Evolutionary conservation across 2,888 invertebrate species (phyloP).

Genomic region (Lasioglossum malachurum): DNA sequence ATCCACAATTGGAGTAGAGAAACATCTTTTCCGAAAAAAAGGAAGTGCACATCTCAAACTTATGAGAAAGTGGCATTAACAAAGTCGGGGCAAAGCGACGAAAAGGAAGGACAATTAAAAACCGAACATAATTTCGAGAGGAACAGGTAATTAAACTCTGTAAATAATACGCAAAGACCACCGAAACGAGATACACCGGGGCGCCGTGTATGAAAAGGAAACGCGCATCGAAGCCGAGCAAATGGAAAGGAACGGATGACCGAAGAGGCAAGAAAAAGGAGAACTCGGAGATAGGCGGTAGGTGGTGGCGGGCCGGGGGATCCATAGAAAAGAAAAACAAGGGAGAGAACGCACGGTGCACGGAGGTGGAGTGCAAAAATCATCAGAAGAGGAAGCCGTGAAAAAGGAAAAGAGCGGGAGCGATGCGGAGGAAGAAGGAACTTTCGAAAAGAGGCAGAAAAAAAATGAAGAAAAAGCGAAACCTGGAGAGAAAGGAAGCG

Average conservation of each 20-base stretch:
- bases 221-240: background rate
- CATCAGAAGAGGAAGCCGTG: background rate
- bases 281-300: background rate
- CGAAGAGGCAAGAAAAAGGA: background rate
- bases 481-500: background rate
- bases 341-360: background rate
- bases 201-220: background rate
- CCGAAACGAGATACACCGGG: background rate
- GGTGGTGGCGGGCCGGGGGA: background rate
- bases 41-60: background rate
- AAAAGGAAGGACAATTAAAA: background rate
- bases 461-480: background rate
- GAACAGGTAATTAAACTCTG: background rate
- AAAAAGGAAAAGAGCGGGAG: background rate
- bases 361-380: background rate
- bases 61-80: background rate
- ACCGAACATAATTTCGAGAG: background rate
- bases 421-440: background rate
- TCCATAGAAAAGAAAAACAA: background rate
- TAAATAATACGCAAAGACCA: background rate
- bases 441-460: conserved; percentile 7
- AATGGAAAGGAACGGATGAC: background rate
- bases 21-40: background rate
- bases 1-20: background rate
- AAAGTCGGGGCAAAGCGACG: background rate